A percentile compares a stretch with the other conserved stretches of the same genome.
Conservation (phyloP, 2,797 vertebrate genomes). For the Lepus townsendii region DNA sequence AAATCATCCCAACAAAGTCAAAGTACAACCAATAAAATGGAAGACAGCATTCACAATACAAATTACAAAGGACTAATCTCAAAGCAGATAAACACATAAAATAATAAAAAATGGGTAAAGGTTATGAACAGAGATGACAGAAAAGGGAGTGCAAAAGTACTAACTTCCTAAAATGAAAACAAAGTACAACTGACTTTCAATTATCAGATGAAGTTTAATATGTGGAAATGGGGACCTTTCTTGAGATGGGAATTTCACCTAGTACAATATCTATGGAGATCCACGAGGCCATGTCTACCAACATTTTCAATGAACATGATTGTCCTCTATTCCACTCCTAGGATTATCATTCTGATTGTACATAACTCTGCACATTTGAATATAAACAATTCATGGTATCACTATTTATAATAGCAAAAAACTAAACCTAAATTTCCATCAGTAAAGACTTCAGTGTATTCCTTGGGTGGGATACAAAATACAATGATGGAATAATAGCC, state of each 20-base stretch:
- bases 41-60: neutral
- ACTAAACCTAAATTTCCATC: neutral
- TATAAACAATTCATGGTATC: neutral
- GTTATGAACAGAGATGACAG: neutral
- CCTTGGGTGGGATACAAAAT: neutral
- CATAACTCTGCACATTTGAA: neutral
- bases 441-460: neutral
- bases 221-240: neutral
- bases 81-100: neutral
- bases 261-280: neutral
- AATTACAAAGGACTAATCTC: neutral
- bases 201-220: neutral
- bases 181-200: constrained; percentile 30
- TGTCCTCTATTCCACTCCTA: constrained; percentile 5
- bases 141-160: neutral
- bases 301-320: neutral
- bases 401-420: neutral
- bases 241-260: neutral
- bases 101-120: neutral
- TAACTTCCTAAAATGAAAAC: constrained; percentile 39
- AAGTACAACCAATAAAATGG: neutral
- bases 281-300: neutral
- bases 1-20: neutral
- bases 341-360: neutral
- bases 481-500: neutral